phyloP scores from a whole-genome alignment of 2,113 vertebrate genomes.

The Carassius carassius region DNA sequence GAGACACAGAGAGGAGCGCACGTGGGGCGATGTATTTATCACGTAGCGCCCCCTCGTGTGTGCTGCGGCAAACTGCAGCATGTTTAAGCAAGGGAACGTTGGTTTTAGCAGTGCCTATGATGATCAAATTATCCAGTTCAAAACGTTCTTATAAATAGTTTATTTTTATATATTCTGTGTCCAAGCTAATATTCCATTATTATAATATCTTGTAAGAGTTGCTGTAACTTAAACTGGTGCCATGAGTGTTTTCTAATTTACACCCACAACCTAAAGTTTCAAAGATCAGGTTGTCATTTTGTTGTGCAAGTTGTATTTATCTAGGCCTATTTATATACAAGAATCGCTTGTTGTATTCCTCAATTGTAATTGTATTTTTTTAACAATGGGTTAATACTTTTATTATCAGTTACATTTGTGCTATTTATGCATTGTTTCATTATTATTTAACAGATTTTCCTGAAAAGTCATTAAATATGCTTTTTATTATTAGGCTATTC shows the following conservation, averaged over 20 bases:
- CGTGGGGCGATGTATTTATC: not conserved
- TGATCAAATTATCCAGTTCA: not conserved
- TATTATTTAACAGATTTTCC: too few relatives aligned
- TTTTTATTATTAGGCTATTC: too few relatives aligned
- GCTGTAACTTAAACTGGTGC: not conserved
- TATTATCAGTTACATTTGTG: too few relatives aligned
- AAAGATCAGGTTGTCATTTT: not conserved
- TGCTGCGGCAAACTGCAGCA: not conserved
- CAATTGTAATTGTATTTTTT: too few relatives aligned
- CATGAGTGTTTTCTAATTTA: not conserved
- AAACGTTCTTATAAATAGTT: not conserved
- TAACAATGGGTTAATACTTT: too few relatives aligned
- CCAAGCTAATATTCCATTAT: not conserved
- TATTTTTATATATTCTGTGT: not conserved
- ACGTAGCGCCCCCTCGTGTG: not conserved
- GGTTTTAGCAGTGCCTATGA: not conserved
- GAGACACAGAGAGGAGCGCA: not conserved
- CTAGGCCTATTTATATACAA: too few relatives aligned
- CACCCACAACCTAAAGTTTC: not conserved
- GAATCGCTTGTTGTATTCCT: too few relatives aligned
- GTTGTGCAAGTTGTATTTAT: too few relatives aligned
- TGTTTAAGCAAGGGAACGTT: too few relatives aligned
- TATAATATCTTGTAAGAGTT: not conserved
- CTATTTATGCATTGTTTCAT: too few relatives aligned
- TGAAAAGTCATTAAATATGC: too few relatives aligned